A percentile compares a stretch with the other conserved stretches of the same genome.
These are phyloP conservation scores for Drepana falcataria DNA, from an alignment of 2,888 invertebrate genomes.

Conservation along the genomic window DNA sequence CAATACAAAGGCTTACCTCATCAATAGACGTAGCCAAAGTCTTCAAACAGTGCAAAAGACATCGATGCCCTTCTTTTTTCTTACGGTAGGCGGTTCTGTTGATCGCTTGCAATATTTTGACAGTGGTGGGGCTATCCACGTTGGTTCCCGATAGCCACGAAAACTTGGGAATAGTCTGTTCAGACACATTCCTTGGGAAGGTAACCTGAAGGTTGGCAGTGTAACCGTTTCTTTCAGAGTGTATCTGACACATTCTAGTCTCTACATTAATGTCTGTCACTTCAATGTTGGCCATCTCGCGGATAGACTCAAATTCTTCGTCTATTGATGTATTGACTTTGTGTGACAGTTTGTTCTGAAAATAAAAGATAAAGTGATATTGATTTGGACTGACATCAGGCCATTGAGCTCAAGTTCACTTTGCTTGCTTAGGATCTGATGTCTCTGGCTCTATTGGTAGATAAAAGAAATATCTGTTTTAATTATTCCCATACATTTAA, in stretches of 20 bases:
- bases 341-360: constrained; percentile 56
- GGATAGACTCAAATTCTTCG: constrained; percentile 73
- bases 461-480: no score
- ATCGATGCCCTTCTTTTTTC: constrained; percentile 90
- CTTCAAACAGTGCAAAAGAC: constrained; percentile 90
- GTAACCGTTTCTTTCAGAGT: constrained; percentile 74
- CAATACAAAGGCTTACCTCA: constrained; percentile 46
- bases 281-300: constrained; percentile 73
- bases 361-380: constrained; percentile 9
- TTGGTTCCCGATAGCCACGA: constrained; percentile 74
- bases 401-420: neutral
- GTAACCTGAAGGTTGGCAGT: constrained; percentile 76
- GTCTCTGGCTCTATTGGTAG: no score
- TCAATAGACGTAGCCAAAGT: constrained; percentile 69
- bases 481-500: no score
- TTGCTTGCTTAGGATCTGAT: no score
- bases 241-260: constrained; percentile 79
- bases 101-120: constrained; percentile 87
- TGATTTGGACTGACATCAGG: neutral
- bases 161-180: constrained; percentile 70
- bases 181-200: constrained; percentile 77
- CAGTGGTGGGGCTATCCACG: constrained; percentile 84
- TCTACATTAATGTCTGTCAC: constrained; percentile 79
- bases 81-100: constrained; percentile 89
- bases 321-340: constrained; percentile 60